Conservation (phyloP, 2,797 vertebrate genomes). For the Schizothorax lantsangensis region DNA sequence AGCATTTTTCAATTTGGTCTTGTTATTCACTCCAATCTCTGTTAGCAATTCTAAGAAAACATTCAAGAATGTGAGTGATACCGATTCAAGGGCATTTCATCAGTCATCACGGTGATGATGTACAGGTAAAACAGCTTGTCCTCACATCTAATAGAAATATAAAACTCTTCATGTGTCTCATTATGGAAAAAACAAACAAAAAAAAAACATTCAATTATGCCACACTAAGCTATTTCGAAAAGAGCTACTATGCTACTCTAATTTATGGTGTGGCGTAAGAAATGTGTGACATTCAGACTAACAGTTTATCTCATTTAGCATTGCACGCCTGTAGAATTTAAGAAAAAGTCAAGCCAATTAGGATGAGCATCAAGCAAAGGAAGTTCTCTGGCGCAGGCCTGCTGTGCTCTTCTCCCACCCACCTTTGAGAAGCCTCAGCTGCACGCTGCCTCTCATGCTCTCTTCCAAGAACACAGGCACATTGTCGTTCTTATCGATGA, state of each 20-base stretch:
- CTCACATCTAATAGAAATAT: neutral
- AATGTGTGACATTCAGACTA: slow-evolving; percentile 12
- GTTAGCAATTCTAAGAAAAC: neutral
- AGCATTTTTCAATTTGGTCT: neutral
- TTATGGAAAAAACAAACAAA: neutral
- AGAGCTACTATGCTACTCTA: neutral
- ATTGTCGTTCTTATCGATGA: slow-evolving; percentile 84
- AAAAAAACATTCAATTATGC: neutral
- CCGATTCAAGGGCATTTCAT: neutral
- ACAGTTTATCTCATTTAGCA: slow-evolving; percentile 29
- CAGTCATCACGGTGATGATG: neutral
- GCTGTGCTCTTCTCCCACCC: slow-evolving; percentile 44
- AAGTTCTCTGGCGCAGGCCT: neutral
- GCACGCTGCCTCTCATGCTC: slow-evolving; percentile 78
- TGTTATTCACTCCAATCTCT: neutral
- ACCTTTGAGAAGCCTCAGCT: slow-evolving; percentile 83
- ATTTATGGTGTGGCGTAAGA: slow-evolving; percentile 1
- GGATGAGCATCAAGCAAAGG: slow-evolving; percentile 1
- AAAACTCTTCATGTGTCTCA: neutral
- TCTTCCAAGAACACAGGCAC: slow-evolving; percentile 77
- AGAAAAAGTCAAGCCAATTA: slow-evolving; percentile 33
- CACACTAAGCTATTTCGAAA: neutral
- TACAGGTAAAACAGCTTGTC: neutral
- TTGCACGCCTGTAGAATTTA: neutral
- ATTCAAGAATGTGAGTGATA: neutral